These are phyloP conservation scores for Brenthis hecate DNA, from an alignment of 2,888 invertebrate genomes.

Conservation along the genomic window DNA sequence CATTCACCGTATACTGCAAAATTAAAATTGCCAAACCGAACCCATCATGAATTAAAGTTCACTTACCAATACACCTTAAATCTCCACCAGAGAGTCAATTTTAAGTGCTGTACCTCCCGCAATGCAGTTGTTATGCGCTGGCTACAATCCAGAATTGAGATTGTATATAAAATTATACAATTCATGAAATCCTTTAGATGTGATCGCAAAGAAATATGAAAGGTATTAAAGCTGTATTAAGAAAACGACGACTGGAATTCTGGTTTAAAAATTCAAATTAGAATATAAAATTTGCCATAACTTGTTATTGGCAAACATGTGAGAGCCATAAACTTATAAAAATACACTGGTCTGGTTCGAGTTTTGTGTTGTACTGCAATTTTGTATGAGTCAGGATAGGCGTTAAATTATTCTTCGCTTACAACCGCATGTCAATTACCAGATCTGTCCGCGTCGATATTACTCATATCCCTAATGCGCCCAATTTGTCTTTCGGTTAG, in stretches of 20 bases:
- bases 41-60: constrained; percentile 9
- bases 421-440: constrained; percentile 57
- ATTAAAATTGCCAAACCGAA: constrained; percentile 1
- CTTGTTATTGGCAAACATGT: constrained; percentile 41
- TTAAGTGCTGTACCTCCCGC: constrained; percentile 50
- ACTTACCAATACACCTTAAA: constrained; percentile 27
- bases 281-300: constrained; percentile 43
- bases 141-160: constrained; percentile 71
- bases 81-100: constrained; percentile 36
- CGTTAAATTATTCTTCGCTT: constrained; percentile 49
- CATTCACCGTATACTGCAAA: background rate
- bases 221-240: constrained; percentile 38
- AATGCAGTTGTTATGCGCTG: constrained; percentile 66
- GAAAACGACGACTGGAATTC: constrained; percentile 32
- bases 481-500: constrained; percentile 44
- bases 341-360: constrained; percentile 24
- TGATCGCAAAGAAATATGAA: constrained; percentile 35
- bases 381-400: constrained; percentile 27
- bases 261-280: constrained; percentile 45
- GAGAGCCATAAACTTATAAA: constrained; percentile 43
- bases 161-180: constrained; percentile 69
- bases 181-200: constrained; percentile 55
- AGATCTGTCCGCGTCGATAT: constrained; percentile 35
- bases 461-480: constrained; percentile 48
- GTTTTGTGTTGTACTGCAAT: constrained; percentile 19